Evolutionary conservation across 2,888 invertebrate genomes (phyloP), one percentile per base, ranked within the genome.

Genomic region (Melangyna quadrimaculata): DNA sequence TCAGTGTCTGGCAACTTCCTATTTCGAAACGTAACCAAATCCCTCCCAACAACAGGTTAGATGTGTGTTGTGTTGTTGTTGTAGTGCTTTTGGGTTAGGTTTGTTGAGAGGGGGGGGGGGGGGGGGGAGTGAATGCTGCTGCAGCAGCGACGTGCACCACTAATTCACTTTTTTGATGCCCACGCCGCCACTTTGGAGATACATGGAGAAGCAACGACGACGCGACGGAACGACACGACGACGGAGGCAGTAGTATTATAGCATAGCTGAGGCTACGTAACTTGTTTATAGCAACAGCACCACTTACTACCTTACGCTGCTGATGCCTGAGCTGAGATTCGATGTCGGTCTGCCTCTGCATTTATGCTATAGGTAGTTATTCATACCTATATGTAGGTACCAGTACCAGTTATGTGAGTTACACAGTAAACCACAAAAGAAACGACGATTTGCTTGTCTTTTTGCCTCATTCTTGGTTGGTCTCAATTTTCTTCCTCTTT

Each of bases 141-240:
- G 75, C 70, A 81, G 51, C 81, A 73, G 63, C 77, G 86, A 86
- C 81, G 86, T 86, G 86, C 86, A 86, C 86, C 86, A 86, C 86
- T 86, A 86, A 86, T 86, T 86, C 86, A 86, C 86, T 86, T 86
- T 84, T 86, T 86, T 81, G 81, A 81, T 81, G 86, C 86, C 86
- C 86, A 86, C 86, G 86, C 81, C 73, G 70, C 77, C 59, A 71
- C 45, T 71, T 75, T 51, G 61, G 48, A 48, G 73, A 57, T 55
- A 48, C 22, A 75, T 72, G 73, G 73, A 67, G 72, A 81, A 80
- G 69, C 78, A 53, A 63, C 63, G 40, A 74, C 61, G 59, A 17
- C 17, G 32, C 83, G 53, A 24, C 48, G 45, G 22, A 19, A 27
- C 14, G n/a, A 71, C 59, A 35, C 43, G 35, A 69, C n/a, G 59